Evolutionary conservation across 1,140 invertebrate genomes (phyloP), one percentile per base, ranked within the genome.

Genomic region (Mycetomoellerius zeteki): DNA sequence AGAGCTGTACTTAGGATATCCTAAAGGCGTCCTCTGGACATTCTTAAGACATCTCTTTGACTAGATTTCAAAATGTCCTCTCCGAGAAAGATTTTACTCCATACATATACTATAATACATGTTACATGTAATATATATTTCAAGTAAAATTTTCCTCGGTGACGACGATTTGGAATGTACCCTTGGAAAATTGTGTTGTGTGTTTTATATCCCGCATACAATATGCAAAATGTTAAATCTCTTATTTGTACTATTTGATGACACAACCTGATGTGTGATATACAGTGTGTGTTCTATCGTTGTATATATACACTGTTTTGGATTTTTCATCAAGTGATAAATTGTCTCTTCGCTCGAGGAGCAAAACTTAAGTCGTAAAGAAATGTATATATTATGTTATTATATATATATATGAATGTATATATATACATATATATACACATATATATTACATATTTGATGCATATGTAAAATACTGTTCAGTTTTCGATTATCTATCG

Each of bases 401-500:
- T 73, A 21, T 21, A 56, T 50, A 50, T 43, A n/a, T n/a, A n/a
- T n/a, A n/a, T n/a, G n/a, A n/a, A n/a, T n/a, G n/a, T n/a, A n/a
- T n/a, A n/a, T n/a, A n/a, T n/a, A n/a, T n/a, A n/a, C n/a, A n/a
- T n/a, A n/a, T n/a, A n/a, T n/a, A n/a, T n/a, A n/a, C n/a, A n/a
- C n/a, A n/a, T 19, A 52, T 52, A 75, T 58, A 58, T 69, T 50
- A 24, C 50, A 58, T 75, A 24, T 76, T 60, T 43, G 54, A 37
- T 21, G 14, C 16, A 30, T 24, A 7, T 47, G 21, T 33, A 72
- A 50, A 72, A 76, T 76, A 16, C 19, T 27, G 19, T 37, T 37
- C 12, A 75, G 6, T 60, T 75, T 19, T 47, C 4, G 5, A 62
- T 30, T 62, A 47, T 14, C n/a, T 58, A 56, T 2, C 16, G 10